These are phyloP conservation scores for Ammospiza nelsoni DNA, from an alignment of 2,113 vertebrate genomes.

Conservation along the genomic window DNA sequence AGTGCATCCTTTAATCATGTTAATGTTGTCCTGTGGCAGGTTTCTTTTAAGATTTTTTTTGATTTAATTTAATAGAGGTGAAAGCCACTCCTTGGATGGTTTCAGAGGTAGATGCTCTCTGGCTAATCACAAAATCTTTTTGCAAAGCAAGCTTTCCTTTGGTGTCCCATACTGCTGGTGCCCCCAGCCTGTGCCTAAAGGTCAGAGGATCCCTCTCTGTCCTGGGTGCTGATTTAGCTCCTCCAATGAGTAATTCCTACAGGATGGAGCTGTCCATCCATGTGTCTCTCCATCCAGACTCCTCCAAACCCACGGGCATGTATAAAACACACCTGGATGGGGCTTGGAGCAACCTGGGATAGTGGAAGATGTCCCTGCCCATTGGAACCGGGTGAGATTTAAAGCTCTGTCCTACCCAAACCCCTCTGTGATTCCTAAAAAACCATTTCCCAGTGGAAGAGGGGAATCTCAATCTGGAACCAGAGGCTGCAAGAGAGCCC, in stretches of 20 bases:
- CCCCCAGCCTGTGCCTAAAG: neutral
- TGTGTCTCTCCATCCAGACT: neutral
- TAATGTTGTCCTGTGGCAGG: neutral
- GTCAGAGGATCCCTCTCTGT: neutral
- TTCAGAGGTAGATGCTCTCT: neutral
- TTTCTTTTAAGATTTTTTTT: neutral
- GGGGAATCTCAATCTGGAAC: neutral
- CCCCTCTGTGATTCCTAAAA: neutral
- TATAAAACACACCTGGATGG: neutral
- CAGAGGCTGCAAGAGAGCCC: neutral
- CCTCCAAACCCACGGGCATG: rapidly evolving
- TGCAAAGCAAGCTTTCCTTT: neutral
- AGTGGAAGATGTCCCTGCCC: neutral
- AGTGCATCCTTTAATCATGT: slow-evolving; percentile 16
- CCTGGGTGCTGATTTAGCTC: neutral
- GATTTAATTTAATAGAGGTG: neutral
- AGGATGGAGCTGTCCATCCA: neutral
- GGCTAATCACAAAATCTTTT: neutral
- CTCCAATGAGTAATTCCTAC: neutral
- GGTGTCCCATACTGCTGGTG: rapidly evolving
- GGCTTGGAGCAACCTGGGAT: neutral
- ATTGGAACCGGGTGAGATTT: neutral
- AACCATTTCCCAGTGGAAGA: neutral
- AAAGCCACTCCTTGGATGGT: neutral
- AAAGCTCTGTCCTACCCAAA: neutral